These are phyloP conservation scores for Lomographa bimaculata DNA, from an alignment of 2,888 invertebrate species.

Conservation along the genomic window DNA sequence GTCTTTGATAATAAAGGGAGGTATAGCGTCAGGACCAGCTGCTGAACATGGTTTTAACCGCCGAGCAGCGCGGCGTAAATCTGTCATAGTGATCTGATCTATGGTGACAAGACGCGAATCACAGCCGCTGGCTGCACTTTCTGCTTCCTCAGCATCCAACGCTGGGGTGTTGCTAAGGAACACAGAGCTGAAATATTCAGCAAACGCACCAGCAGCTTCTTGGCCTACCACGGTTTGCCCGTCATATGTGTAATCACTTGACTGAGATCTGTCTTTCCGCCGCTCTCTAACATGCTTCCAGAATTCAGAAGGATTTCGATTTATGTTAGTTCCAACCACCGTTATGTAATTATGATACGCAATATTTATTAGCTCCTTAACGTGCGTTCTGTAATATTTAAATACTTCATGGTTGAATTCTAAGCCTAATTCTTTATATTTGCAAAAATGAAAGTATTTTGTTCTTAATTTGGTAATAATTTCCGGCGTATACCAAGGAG, in stretches of 20 bases:
- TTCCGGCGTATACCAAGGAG: neutral
- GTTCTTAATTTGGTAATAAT: no score
- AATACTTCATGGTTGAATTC: no score
- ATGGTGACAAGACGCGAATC: neutral
- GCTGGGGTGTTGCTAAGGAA: neutral
- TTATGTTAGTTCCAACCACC: no score
- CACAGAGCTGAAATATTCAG: slow-evolving; percentile 2
- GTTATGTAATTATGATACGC: no score
- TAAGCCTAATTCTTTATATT: no score
- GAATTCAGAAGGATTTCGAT: neutral
- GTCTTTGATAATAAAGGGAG: neutral
- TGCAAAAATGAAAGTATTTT: no score
- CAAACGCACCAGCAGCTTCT: slow-evolving; percentile 4
- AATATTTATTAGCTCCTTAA: no score
- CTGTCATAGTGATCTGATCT: neutral
- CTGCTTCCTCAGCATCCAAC: neutral
- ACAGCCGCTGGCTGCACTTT: neutral
- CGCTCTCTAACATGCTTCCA: no score
- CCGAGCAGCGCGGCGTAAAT: neutral
- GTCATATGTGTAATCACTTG: neutral
- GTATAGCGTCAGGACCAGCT: neutral
- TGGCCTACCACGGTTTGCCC: neutral
- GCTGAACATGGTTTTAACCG: neutral
- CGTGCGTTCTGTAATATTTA: no score
- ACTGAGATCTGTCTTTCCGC: no score